Evolutionary conservation across 1,140 invertebrate genomes (phyloP).

Genomic region (Bathynomus jamesi): DNA sequence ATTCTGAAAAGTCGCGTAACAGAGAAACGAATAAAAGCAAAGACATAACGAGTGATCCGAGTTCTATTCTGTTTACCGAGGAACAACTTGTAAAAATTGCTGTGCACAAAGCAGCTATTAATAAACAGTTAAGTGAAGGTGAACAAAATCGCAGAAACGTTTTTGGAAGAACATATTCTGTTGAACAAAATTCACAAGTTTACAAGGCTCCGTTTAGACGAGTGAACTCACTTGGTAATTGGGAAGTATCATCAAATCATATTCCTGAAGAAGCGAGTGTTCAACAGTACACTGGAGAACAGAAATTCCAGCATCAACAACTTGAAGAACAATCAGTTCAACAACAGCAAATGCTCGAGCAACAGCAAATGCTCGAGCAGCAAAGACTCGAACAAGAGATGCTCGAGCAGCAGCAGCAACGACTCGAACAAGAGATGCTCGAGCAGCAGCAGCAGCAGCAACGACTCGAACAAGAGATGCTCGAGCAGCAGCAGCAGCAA

Average conservation of each 20-base stretch:
- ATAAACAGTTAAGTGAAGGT: constrained; percentile 44
- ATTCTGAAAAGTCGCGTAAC: not conserved
- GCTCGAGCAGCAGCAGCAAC: constrained; percentile 3
- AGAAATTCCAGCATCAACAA: not conserved
- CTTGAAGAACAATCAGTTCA: not conserved
- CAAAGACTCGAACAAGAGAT: constrained; percentile 3
- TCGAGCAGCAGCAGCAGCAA: constrained; percentile 10
- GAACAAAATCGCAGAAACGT: constrained; percentile 32
- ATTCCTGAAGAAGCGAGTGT: too few relatives aligned
- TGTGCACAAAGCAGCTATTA: constrained; percentile 45
- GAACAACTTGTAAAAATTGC: constrained; percentile 45
- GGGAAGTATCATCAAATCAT: not conserved
- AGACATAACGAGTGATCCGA: not conserved
- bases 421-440: not conserved
- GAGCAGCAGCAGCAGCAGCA: constrained; percentile 4
- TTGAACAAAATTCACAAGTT: not conserved
- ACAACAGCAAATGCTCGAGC: not conserved
- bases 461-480: constrained; percentile 3
- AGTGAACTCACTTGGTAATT: constrained; percentile 15
- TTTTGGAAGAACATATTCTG: not conserved
- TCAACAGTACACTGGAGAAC: not conserved
- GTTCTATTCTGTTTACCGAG: constrained; percentile 41
- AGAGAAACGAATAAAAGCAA: not conserved
- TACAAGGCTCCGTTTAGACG: not conserved
- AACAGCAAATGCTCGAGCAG: not conserved